These are phyloP conservation scores for Poliocrania exsul DNA, from an alignment of 2,797 vertebrate species.

Conservation along the genomic window DNA sequence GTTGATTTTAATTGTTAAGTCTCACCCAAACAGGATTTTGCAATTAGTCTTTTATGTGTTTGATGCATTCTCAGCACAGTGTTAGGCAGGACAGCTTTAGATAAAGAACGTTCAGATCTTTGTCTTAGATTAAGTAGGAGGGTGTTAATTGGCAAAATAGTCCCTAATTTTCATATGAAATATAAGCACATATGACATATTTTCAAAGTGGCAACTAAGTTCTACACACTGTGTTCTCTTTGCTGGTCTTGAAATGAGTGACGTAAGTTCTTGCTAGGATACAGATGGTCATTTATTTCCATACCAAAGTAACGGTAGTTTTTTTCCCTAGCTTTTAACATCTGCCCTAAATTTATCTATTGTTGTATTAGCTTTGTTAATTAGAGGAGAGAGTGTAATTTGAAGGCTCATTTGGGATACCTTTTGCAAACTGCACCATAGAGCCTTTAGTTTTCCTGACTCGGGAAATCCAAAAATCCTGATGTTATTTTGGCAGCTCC, in stretches of 20 bases:
- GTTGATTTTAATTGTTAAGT: slow-evolving; percentile 41
- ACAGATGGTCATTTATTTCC: slow-evolving; percentile 54
- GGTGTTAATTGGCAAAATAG: slow-evolving; percentile 58
- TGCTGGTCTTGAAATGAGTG: not conserved
- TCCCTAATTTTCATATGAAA: slow-evolving; percentile 23
- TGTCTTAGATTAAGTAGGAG: slow-evolving; percentile 45
- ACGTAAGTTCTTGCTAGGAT: not conserved
- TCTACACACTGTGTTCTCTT: not conserved
- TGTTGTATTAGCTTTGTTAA: slow-evolving; percentile 33
- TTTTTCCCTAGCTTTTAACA: slow-evolving; percentile 46
- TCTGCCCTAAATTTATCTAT: slow-evolving; percentile 28
- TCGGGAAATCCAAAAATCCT: not conserved
- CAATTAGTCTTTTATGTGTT: slow-evolving; percentile 34
- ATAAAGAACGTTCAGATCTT: slow-evolving; percentile 38
- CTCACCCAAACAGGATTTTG: slow-evolving; percentile 16
- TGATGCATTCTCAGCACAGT: slow-evolving; percentile 1
- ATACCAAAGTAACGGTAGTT: slow-evolving; percentile 14
- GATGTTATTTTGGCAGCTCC: not conserved
- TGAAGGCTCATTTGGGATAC: slow-evolving; percentile 12
- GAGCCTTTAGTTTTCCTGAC: not conserved
- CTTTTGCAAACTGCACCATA: slow-evolving; percentile 3
- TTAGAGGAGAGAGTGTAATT: not conserved
- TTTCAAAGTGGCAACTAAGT: not conserved
- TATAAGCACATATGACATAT: not conserved
- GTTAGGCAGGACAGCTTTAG: slow-evolving; percentile 33